These are phyloP conservation scores for Myotis daubentonii DNA, from an alignment of 2,797 vertebrate genomes.

Conservation along the genomic window DNA sequence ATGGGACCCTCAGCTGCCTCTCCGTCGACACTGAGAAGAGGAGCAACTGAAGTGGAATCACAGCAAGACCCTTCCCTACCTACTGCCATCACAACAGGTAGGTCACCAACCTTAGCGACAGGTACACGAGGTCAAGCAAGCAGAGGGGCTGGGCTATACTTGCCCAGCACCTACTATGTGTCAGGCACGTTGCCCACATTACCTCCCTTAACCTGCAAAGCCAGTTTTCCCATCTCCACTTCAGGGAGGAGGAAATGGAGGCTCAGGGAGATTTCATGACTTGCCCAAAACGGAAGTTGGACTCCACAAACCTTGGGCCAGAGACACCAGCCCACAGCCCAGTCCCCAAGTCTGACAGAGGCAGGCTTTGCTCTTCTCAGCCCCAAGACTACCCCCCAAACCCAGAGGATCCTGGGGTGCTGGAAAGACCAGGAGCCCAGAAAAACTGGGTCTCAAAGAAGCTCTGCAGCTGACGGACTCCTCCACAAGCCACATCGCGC, in stretches of 20 bases:
- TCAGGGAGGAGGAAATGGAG: slow-evolving; percentile 26
- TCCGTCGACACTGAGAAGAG: not conserved
- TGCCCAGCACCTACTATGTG: not conserved
- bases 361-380: not conserved
- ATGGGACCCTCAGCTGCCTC: not conserved
- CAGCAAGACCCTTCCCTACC: not conserved
- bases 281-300: not conserved
- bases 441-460: not conserved
- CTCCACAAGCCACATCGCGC: not conserved
- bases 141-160: not conserved
- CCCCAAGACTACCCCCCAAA: not conserved
- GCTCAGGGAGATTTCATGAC: not conserved
- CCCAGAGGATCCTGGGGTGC: not conserved
- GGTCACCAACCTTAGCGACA: not conserved
- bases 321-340: not conserved
- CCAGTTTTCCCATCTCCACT: not conserved
- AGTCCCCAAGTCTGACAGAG: not conserved
- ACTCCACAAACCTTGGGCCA: not conserved
- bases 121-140: not conserved
- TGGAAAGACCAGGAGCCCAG: not conserved
- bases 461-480: not conserved
- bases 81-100: not conserved
- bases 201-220: not conserved
- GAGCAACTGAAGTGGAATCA: not conserved
- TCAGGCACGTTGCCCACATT: not conserved